These are phyloP conservation scores for Lucinisca nassula DNA, from an alignment of 2,888 invertebrate genomes.

Conservation along the genomic window DNA sequence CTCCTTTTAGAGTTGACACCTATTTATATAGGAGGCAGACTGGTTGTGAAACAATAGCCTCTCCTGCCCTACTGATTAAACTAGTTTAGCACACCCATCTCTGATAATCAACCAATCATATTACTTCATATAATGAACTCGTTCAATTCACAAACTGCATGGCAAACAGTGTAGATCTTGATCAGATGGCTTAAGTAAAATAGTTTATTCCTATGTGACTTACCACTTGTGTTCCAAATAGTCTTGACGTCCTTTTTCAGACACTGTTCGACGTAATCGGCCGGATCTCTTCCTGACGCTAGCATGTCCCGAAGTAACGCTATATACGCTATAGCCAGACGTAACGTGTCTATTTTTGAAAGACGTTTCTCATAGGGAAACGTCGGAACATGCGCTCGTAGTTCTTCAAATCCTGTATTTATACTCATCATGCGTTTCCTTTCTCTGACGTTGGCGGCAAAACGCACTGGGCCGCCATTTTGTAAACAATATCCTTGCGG, in stretches of 20 bases:
- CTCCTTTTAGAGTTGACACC: too few relatives aligned
- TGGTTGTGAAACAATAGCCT: too few relatives aligned
- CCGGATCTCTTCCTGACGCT: constrained; percentile 95
- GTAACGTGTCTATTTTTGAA: constrained; percentile 99
- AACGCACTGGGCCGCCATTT: constrained; percentile 89
- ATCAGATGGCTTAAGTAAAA: too few relatives aligned
- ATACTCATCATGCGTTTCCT: constrained; percentile 99
- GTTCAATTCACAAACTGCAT: too few relatives aligned
- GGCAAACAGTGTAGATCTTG: too few relatives aligned
- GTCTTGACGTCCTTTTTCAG: constrained; percentile 91
- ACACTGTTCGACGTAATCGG: constrained; percentile 97
- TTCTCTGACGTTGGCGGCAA: constrained; percentile 98
- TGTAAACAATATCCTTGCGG: constrained; percentile 13
- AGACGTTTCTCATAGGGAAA: constrained; percentile 99
- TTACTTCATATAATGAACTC: too few relatives aligned
- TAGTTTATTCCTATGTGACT: too few relatives aligned
- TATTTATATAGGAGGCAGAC: too few relatives aligned
- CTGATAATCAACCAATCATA: too few relatives aligned
- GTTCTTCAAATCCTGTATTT: constrained; percentile 96
- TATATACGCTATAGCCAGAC: constrained; percentile 98
- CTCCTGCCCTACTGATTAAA: too few relatives aligned
- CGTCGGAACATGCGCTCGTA: constrained; percentile 98
- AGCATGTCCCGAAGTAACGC: constrained; percentile 93
- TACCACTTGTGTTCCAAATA: constrained; percentile 99
- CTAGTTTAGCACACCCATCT: too few relatives aligned